Evolutionary conservation across 2,888 invertebrate genomes (phyloP).

Genomic region (Lasiommata megera): DNA sequence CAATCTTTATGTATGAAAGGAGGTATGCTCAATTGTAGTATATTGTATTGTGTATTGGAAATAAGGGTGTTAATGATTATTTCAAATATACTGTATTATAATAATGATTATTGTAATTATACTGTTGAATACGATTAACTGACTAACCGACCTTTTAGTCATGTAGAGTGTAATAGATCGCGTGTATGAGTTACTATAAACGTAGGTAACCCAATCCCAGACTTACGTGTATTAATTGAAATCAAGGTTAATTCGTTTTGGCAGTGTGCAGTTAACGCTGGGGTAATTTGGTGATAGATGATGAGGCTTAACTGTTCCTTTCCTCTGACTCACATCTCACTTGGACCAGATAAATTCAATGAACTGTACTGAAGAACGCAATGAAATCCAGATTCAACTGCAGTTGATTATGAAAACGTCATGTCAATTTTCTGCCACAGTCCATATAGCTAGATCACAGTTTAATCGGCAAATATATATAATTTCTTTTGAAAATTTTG

Average conservation of each 20-base stretch:
- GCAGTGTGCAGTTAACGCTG: constrained; percentile 34
- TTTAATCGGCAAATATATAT: too few relatives aligned
- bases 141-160: not conserved
- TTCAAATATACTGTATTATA: too few relatives aligned
- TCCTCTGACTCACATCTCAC: constrained; percentile 60
- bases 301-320: constrained; percentile 63
- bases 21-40: too few relatives aligned
- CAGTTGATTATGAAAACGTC: constrained; percentile 27
- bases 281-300: constrained; percentile 53
- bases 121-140: too few relatives aligned
- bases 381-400: constrained; percentile 61
- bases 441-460: too few relatives aligned
- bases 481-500: too few relatives aligned
- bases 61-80: too few relatives aligned
- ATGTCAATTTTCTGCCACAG: not conserved
- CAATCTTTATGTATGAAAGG: too few relatives aligned
- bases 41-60: too few relatives aligned
- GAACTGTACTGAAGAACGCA: constrained; percentile 52
- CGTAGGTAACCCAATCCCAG: not conserved
- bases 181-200: not conserved
- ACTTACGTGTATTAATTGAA: constrained; percentile 22
- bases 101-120: too few relatives aligned
- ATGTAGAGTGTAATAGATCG: too few relatives aligned
- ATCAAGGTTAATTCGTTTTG: constrained; percentile 30
- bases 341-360: constrained; percentile 46